A percentile compares a stretch with the other conserved stretches of the same genome.
These are phyloP conservation scores for Pseudorectes ferrugineus DNA, from an alignment of 2,113 vertebrate genomes.

Conservation along the genomic window DNA sequence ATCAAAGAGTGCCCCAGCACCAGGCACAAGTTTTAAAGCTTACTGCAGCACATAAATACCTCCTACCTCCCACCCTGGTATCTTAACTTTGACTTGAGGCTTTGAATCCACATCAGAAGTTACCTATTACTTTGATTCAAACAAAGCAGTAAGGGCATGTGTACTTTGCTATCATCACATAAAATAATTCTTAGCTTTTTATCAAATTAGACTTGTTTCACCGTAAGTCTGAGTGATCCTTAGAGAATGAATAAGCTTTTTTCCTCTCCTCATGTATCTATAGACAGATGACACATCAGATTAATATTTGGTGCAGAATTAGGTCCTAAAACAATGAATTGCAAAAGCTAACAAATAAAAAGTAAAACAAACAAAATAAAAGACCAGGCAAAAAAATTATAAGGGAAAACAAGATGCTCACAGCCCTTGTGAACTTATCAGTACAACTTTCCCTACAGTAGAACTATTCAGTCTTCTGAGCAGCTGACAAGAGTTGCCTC, in stretches of 20 bases:
- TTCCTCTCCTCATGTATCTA: rapidly evolving
- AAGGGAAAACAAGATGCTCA: not conserved
- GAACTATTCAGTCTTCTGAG: not conserved
- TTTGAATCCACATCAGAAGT: not conserved
- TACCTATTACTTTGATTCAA: not conserved
- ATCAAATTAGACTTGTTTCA: not conserved
- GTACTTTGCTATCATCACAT: not conserved
- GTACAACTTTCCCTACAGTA: not conserved
- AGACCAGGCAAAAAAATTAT: not conserved
- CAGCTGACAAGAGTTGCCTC: not conserved
- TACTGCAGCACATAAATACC: not conserved
- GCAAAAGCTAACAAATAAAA: not conserved
- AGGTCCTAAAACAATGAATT: not conserved
- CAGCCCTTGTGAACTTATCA: not conserved
- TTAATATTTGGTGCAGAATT: not conserved
- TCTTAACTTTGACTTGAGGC: not conserved
- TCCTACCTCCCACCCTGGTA: rapidly evolving
- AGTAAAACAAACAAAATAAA: not conserved
- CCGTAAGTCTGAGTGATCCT: not conserved
- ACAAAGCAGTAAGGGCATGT: not conserved
- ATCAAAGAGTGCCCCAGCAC: not conserved
- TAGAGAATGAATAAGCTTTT: not conserved
- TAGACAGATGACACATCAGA: not conserved
- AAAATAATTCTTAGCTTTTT: not conserved
- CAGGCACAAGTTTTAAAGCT: not conserved